These are phyloP conservation scores for Chionoecetes opilio DNA, from an alignment of 1,140 invertebrate genomes.

Conservation along the genomic window DNA sequence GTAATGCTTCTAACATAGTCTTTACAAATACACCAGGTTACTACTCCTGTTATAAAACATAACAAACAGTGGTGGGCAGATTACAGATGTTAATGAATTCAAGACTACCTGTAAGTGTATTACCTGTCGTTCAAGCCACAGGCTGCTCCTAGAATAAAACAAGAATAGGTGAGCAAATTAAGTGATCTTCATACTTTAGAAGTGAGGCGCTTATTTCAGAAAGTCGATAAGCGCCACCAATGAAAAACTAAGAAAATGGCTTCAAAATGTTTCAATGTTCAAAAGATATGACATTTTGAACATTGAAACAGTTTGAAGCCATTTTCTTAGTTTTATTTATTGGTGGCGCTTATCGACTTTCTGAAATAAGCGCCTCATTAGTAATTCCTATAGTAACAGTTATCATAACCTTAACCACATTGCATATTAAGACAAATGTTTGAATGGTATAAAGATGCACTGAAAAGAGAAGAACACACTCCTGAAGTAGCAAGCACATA, in stretches of 20 bases:
- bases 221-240: too few species aligned
- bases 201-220: too few species aligned
- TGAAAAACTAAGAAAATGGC: too few species aligned
- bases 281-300: too few species aligned
- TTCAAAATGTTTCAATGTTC: too few species aligned
- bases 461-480: constrained; percentile 38
- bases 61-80: constrained; percentile 62
- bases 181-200: constrained; percentile 5
- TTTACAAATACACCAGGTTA: constrained; percentile 69
- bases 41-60: constrained; percentile 69
- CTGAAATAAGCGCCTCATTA: too few species aligned
- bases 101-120: constrained; percentile 35
- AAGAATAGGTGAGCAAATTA: not conserved
- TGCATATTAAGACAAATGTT: not conserved
- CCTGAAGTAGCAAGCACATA: constrained; percentile 58
- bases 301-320: too few species aligned
- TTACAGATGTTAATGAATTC: constrained; percentile 55
- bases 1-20: constrained; percentile 68
- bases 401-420: constrained; percentile 23
- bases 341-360: too few species aligned
- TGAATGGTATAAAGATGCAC: constrained; percentile 38
- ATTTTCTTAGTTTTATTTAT: too few species aligned
- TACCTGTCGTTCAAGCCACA: constrained; percentile 32
- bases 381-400: constrained; percentile 15
- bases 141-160: constrained; percentile 27